phyloP scores from a whole-genome alignment of 2,113 vertebrate genomes.

The Clarias macrocephalus region DNA sequence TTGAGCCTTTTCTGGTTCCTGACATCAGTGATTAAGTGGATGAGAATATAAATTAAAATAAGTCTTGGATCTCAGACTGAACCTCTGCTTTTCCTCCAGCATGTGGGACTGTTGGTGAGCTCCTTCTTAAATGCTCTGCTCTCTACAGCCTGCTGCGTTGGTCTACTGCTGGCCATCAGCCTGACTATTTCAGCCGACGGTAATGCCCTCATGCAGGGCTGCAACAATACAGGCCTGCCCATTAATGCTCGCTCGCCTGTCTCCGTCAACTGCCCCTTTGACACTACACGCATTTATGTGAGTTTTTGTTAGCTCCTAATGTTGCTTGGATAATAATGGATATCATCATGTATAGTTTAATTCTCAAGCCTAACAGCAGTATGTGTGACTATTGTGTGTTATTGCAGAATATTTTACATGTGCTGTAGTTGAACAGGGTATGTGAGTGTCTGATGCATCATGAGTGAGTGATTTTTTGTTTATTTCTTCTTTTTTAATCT shows the following conservation, averaged over 20 bases:
- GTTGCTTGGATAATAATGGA: not conserved
- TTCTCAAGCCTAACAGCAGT: not conserved
- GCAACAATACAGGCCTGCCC: conserved; percentile 75
- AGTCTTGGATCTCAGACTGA: not conserved
- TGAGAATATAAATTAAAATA: not conserved
- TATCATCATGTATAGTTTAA: not conserved
- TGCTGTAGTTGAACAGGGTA: not conserved
- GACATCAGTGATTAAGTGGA: not conserved
- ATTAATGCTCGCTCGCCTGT: conserved; percentile 72
- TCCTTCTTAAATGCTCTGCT: conserved; percentile 80
- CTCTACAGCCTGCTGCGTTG: conserved; percentile 80
- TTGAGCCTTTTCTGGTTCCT: not conserved
- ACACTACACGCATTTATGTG: conserved; percentile 91
- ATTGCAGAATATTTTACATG: not conserved
- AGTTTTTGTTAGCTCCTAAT: conserved; percentile 61
- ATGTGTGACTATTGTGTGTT: not conserved
- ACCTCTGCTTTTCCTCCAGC: conserved; percentile 67
- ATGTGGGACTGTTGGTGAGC: conserved; percentile 76
- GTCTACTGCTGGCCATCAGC: conserved; percentile 80
- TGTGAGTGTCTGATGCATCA: not conserved
- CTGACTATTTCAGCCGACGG: conserved; percentile 80
- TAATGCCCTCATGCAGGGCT: conserved; percentile 77
- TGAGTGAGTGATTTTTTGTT: not conserved
- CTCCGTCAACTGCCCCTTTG: conserved; percentile 82
- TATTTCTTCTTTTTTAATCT: not conserved